Evolutionary conservation across 1,140 invertebrate genomes (phyloP), one percentile per base, ranked within the genome.

Genomic region (Pristionchus pacificus): DNA sequence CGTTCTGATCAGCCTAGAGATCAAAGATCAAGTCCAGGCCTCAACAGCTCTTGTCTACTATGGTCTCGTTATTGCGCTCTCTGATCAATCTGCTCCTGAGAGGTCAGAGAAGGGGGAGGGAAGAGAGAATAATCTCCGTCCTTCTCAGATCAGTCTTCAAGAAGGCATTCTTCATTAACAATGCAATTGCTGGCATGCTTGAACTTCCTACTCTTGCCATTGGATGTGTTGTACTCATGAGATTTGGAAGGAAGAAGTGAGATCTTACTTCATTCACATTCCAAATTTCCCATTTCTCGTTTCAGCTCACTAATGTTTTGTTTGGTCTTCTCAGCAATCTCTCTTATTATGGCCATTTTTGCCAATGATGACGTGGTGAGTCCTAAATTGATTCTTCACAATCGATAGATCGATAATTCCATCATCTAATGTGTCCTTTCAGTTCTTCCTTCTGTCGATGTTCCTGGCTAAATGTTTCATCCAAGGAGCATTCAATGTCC

Each of bases 401-500:
- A n/a, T n/a, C n/a, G n/a, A n/a, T n/a, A n/a, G n/a, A n/a, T n/a
- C n/a, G n/a, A n/a, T n/a, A n/a, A n/a, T n/a, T n/a, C n/a, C n/a
- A n/a, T n/a, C n/a, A n/a, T n/a, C n/a, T n/a, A n/a, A n/a, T n/a
- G n/a, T n/a, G n/a, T 24, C 29, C 3, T 74, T 77, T 57, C 65
- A 77, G 71, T 78, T 74, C 25, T 79, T 80, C 2, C 59, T 82
- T 19, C 66, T 82, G 32, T 82, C 84, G 33, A 83, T 82, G 77
- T 68, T 84, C 2, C 74, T 80, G 15, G 81, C 78, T 33, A 82
- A 82, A 58, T 73, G 74, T 10, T 84, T 78, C 57, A 83, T 82
- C 62, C 82, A 84, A 74, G 80, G 80, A 49, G 81, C 80, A 30
- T 82, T 82, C 68, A 82, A 82, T 68, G 79, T 82, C 72, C 72